Percentiles rank a stretch among this genome's conserved stretches.
Conservation (phyloP, 2,888 invertebrate species). For the Drosophila maculinotata region DNA sequence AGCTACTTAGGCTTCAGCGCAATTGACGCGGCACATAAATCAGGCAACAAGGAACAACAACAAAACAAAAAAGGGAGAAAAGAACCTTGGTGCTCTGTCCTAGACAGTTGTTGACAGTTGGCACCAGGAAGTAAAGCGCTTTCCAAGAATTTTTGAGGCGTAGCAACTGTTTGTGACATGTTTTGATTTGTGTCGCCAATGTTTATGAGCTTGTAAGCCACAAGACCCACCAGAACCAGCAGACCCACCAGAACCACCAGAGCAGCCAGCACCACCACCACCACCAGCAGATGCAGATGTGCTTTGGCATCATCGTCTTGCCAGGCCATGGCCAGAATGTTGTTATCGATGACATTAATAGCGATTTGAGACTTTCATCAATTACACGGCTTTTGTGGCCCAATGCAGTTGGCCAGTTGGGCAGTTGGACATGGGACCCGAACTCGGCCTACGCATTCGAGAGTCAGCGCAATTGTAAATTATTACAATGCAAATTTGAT, state of each 20-base stretch:
- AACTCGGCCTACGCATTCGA: conserved; percentile 69
- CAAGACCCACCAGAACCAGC: conserved; percentile 32
- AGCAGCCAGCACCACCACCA: not conserved
- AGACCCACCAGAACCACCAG: conserved; percentile 2
- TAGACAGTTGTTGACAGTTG: conserved; percentile 57
- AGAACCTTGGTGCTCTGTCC: conserved; percentile 16
- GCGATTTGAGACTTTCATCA: conserved; percentile 80
- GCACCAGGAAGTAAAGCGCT: conserved; percentile 74
- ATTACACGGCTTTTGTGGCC: conserved; percentile 60
- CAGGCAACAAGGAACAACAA: conserved; percentile 40
- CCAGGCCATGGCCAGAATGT: conserved; percentile 26
- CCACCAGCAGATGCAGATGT: conserved; percentile 48
- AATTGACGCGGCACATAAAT: conserved; percentile 70
- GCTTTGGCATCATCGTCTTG: conserved; percentile 5
- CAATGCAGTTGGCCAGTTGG: conserved; percentile 17
- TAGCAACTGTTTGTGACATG: conserved; percentile 81
- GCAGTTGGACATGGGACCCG: conserved; percentile 40
- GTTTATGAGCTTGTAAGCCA: conserved; percentile 73
- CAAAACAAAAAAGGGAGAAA: too few relatives aligned
- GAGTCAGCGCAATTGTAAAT: conserved; percentile 69
- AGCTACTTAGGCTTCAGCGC: conserved; percentile 57
- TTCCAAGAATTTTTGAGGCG: conserved; percentile 78
- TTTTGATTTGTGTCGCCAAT: conserved; percentile 79
- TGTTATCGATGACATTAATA: conserved; percentile 81
- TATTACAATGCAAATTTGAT: conserved; percentile 80